Conservation (phyloP, 2,797 vertebrate species). For the Labeo calbasu region DNA sequence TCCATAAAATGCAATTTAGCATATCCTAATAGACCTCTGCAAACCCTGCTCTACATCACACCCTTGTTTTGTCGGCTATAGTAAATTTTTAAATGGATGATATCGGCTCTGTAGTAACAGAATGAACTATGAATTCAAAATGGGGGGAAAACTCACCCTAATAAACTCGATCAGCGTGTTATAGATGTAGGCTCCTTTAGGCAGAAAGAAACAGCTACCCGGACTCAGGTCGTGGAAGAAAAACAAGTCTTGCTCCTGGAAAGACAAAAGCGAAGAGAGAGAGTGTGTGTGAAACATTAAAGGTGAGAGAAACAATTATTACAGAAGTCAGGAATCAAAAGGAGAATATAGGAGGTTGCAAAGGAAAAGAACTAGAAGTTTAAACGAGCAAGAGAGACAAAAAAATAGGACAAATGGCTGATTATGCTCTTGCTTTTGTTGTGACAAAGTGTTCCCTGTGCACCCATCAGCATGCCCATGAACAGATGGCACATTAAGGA, state of each 20-base stretch:
- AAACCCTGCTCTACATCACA: background rate
- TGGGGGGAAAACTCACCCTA: constrained; percentile 81
- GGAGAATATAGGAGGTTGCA: background rate
- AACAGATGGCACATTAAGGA: constrained; percentile 64
- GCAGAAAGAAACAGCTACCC: constrained; percentile 97
- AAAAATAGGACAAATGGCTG: constrained; percentile 42
- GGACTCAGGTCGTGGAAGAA: constrained; percentile 99
- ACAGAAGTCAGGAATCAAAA: background rate
- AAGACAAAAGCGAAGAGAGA: constrained; percentile 26
- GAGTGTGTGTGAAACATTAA: constrained; percentile 36
- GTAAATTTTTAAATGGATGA: constrained; percentile 36
- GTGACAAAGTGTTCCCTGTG: constrained; percentile 58
- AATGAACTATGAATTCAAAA: constrained; percentile 25
- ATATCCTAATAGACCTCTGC: constrained; percentile 28
- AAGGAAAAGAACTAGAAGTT: constrained; percentile 1
- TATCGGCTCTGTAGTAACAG: constrained; percentile 7
- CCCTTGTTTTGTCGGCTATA: constrained; percentile 17
- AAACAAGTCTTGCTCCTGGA: constrained; percentile 95
- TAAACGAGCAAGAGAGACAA: constrained; percentile 16
- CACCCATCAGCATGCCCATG: constrained; percentile 44
- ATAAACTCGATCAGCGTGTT: constrained; percentile 92
- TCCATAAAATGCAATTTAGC: constrained; percentile 47
- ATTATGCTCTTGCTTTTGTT: constrained; percentile 50
- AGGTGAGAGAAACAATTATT: constrained; percentile 6
- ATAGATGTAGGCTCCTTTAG: constrained; percentile 95